Percentiles rank a stretch among this genome's conserved stretches.
Evolutionary conservation across 2,113 vertebrate genomes (phyloP).

Genomic region (Sciurus niger): DNA sequence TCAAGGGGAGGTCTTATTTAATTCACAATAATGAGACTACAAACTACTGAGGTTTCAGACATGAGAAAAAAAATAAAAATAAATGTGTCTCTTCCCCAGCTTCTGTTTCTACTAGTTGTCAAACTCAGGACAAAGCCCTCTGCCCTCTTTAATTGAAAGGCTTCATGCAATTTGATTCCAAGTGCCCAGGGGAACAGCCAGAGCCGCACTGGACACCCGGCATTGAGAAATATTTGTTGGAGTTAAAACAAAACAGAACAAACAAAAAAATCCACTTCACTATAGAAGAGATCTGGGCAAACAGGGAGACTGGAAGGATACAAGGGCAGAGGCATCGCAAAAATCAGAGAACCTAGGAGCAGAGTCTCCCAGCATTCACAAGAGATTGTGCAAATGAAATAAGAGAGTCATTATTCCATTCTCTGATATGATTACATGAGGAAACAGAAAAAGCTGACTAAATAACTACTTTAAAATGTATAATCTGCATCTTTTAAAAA

Average conservation of each 20-base stretch:
- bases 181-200: not conserved
- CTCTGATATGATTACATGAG: conserved; percentile 70
- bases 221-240: not conserved
- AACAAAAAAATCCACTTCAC: not conserved
- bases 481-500: conserved; percentile 66
- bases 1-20: not conserved
- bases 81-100: not conserved
- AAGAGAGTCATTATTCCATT: conserved; percentile 58
- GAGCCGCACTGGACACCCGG: not conserved
- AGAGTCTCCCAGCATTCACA: not conserved
- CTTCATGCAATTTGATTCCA: not conserved
- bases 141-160: not conserved
- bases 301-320: not conserved
- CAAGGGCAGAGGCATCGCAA: not conserved
- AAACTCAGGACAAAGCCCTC: not conserved
- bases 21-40: not conserved
- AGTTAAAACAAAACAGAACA: not conserved
- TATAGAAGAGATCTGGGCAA: conserved; percentile 6
- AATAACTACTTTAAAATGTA: conserved; percentile 72
- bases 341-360: not conserved
- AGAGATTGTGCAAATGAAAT: not conserved
- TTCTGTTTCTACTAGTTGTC: not conserved
- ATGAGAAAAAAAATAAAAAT: not conserved
- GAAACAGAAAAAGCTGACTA: conserved; percentile 64
- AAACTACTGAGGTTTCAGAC: not conserved